Evolutionary conservation across 2,888 invertebrate genomes (phyloP), one percentile per base, ranked within the genome.

Genomic region (Lithosia quadra): DNA sequence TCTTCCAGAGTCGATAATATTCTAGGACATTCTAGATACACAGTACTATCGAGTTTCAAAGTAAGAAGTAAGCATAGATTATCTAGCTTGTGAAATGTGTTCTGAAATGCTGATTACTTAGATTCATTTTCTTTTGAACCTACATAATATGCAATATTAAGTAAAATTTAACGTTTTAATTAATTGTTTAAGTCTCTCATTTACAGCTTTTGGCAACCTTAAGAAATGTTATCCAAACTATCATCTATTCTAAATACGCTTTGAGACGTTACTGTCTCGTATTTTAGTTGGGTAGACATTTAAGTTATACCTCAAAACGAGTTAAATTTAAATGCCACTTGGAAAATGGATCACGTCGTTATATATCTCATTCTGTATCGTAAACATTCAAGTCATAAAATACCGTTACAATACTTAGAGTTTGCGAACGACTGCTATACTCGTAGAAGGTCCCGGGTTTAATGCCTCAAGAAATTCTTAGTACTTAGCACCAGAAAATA

Each of bases 241-340:
- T n/a, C n/a, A n/a, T 53, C 24, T 33, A n/a, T 13, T 21, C 13
- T 15, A 28, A 18, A 53, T 34, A 34, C 15, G 15, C 15, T 18
- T 13, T 5, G n/a, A 22, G 49, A 63, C 33, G 15, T n/a, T 3
- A 65, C 13, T 28, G 13, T 10, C 33, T 39, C n/a, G 58, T 56
- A 67, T 68, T 65, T 53, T 36, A 68, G 53, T 22, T 56, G 62
- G 60, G n/a, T 28, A 28, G 33, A 49, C 57, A 64, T 55, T 67
- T 66, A 66, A 68, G 59, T 62, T 60, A 67, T 61, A 66, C 65
- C 36, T 58, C 58, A 66, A 67, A 68, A 53, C 36, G 66, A 55
- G 62, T 53, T 66, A 63, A 57, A 74, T 78, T 75, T 73, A 77
- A 49, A 64, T 57, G 53, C 63, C 68, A 70, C 70, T 75, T 77